Base-by-base conservation (phyloP, 2,888 invertebrate genomes). In the Oxyteleia sp. region DNA sequence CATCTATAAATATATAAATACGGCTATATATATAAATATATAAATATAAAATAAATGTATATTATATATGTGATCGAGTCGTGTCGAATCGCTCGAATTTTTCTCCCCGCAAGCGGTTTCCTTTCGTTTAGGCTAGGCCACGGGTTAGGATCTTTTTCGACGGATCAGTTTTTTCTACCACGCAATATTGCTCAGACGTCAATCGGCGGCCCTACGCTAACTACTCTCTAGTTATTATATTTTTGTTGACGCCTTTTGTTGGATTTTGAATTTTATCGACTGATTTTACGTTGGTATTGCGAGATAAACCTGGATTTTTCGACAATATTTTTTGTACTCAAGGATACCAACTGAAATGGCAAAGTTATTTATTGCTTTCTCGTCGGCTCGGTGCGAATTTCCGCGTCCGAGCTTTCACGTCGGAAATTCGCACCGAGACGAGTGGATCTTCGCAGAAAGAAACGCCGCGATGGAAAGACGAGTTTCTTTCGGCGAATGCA, bases 1-100 rank as follows among this genome's bases (percentile, higher is more conserved):
- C 90, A 91, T 92, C 91, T 88, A 92, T 91, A 93, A 90, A 90
- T 91, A 92, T 92, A 92, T 92, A 92, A 90, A 92, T 91, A 91
- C 86, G 88, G 87, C 82, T 88, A 59, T 71, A 71, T 74, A 88
- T 88, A 88, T 84, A 89, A 53, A 78, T 68, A 89, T 89, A 90
- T 84, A 88, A 86, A 87, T 83, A 76, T 74, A 51, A 82, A 84
- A 84, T 86, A 79, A 84, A 87, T 88, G 87, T 86, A 89, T 79
- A 86, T 79, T 88, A 85, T 90, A 88, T 89, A 91, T 91, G 90
- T 91, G 90, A 89, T 90, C 89, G 87, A 87, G 85, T 86, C 87
- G 89, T 86, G 86, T 90, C 88, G 88, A 86, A 88, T 85, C 89
- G 89, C 85, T 89, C 89, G 88, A 89, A 84, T 81, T 84, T 85